These are phyloP conservation scores for Thecocarcelia acutangulata DNA, from an alignment of 2,888 invertebrate genomes.

Conservation along the genomic window DNA sequence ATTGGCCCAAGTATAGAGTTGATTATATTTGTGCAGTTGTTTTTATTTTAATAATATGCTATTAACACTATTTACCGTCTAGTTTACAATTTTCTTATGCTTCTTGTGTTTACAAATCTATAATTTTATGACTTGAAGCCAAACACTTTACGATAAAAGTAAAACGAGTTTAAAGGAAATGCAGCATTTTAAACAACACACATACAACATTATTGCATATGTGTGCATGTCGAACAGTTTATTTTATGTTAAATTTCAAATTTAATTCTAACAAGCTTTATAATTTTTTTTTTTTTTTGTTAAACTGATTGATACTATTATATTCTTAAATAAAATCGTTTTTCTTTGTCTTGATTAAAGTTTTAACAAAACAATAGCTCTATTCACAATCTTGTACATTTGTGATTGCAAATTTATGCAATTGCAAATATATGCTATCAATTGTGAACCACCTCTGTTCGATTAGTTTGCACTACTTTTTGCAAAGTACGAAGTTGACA, in stretches of 20 bases:
- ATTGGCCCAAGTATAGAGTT: slow-evolving; percentile 42
- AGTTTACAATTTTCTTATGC: slow-evolving; percentile 51
- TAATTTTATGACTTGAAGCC: slow-evolving; percentile 37
- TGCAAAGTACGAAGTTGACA: no score
- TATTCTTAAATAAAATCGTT: background rate
- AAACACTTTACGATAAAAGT: slow-evolving; percentile 18
- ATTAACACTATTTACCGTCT: slow-evolving; percentile 53
- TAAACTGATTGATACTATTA: no score
- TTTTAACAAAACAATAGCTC: no score
- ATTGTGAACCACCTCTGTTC: no score
- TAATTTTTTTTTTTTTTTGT: no score
- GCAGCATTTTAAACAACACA: background rate
- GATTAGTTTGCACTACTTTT: no score
- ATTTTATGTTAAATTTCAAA: no score
- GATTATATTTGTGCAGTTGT: slow-evolving; percentile 39
- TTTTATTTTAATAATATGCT: slow-evolving; percentile 40
- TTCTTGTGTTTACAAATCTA: slow-evolving; percentile 48
- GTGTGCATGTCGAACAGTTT: no score
- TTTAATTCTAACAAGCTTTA: no score
- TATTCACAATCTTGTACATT: no score
- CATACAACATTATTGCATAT: background rate
- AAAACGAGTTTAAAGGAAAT: background rate
- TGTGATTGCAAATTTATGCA: no score
- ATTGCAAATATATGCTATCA: no score
- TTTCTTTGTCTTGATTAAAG: background rate